These are phyloP conservation scores for Chrysochloris asiatica DNA, from an alignment of 2,113 vertebrate genomes.

Conservation along the genomic window DNA sequence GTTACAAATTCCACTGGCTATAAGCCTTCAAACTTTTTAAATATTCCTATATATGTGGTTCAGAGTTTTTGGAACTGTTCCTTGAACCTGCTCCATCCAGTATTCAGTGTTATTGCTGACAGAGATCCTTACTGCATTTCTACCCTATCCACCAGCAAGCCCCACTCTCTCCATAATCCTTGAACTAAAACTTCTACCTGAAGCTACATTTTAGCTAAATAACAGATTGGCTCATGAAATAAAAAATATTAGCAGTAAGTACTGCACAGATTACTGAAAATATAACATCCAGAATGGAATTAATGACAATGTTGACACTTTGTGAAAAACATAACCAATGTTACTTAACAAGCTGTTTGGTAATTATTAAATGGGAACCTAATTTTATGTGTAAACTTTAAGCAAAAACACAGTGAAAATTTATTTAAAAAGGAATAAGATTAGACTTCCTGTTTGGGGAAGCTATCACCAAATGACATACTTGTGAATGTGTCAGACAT, in stretches of 20 bases:
- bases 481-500: constrained; percentile 19
- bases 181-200: neutral
- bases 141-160: too few relatives aligned
- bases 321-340: neutral
- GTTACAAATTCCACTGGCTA: too few relatives aligned
- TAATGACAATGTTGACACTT: neutral
- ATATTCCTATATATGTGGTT: too few relatives aligned
- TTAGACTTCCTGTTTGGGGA: neutral
- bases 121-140: too few relatives aligned
- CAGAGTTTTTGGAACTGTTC: neutral
- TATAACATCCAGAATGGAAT: too few relatives aligned
- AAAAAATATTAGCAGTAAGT: neutral
- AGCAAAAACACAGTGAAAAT: too few relatives aligned
- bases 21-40: too few relatives aligned
- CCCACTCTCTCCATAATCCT: neutral
- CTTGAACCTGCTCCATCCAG: neutral
- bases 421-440: too few relatives aligned
- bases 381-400: too few relatives aligned
- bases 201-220: neutral
- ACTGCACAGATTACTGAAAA: neutral
- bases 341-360: neutral
- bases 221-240: neutral
- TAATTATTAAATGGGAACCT: neutral
- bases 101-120: too few relatives aligned
- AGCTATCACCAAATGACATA: neutral